A percentile compares a stretch with the other conserved stretches of the same genome.
These are phyloP conservation scores for Chaetogeoica ovagalla DNA, from an alignment of 2,888 invertebrate species.

Conservation along the genomic window DNA sequence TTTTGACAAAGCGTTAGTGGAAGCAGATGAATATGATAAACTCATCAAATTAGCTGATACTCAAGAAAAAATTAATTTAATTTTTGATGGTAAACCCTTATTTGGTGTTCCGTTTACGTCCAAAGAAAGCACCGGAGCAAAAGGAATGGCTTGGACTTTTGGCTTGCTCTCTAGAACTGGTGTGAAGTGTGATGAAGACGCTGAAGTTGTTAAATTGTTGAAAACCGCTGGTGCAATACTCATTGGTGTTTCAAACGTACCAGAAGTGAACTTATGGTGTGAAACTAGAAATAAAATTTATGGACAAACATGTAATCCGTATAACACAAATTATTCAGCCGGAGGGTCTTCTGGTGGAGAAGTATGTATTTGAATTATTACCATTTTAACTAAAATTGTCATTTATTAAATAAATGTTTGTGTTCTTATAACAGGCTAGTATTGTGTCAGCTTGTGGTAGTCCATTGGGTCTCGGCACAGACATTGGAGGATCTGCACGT, in stretches of 20 bases:
- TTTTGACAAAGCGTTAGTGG: conserved; percentile 75
- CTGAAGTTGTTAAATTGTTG: conserved; percentile 74
- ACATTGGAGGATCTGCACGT: conserved; percentile 95
- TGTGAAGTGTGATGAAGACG: conserved; percentile 71
- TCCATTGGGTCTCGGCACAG: conserved; percentile 84
- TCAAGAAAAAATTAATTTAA: conserved; percentile 66
- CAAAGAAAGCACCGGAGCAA: conserved; percentile 83
- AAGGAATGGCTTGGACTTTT: conserved; percentile 70
- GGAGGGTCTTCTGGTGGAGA: conserved; percentile 95
- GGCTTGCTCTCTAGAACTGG: conserved; percentile 69
- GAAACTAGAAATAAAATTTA: conserved; percentile 87
- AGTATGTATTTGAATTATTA: conserved; percentile 55
- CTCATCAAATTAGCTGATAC: conserved; percentile 66
- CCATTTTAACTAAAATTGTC: neutral
- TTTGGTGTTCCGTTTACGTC: conserved; percentile 90
- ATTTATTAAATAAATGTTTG: neutral
- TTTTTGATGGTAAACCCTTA: conserved; percentile 68
- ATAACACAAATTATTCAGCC: conserved; percentile 78
- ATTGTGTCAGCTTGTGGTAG: conserved; percentile 77
- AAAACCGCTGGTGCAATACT: conserved; percentile 83
- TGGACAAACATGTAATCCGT: conserved; percentile 90
- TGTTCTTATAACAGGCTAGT: conserved; percentile 56
- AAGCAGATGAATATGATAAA: conserved; percentile 75
- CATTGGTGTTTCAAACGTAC: conserved; percentile 87
- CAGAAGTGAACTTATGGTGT: conserved; percentile 91